A percentile compares a stretch with the other conserved stretches of the same genome.
phyloP scores from a whole-genome alignment of 2,888 invertebrate species.

The Rhyacophila evoluta region DNA sequence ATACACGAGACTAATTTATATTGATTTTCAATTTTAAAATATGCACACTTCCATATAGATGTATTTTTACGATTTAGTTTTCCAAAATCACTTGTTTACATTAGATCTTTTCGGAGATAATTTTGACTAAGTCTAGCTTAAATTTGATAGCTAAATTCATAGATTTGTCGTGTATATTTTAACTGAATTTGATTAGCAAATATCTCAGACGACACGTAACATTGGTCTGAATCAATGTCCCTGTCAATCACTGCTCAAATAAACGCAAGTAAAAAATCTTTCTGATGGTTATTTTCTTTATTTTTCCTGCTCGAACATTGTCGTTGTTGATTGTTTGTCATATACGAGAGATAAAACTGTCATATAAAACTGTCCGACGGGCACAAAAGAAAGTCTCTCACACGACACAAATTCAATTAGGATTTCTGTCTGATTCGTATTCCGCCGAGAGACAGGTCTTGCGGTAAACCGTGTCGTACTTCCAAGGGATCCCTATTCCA shows the following conservation, averaged over 20 bases:
- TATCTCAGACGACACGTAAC: neutral
- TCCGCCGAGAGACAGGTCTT: neutral
- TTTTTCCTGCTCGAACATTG: neutral
- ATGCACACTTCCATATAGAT: too few species aligned
- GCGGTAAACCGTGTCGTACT: neutral
- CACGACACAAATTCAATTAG: constrained; percentile 14
- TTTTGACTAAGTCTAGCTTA: too few species aligned
- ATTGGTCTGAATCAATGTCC: neutral
- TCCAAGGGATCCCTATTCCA: neutral
- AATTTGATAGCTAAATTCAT: too few species aligned
- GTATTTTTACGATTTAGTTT: too few species aligned
- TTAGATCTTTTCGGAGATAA: too few species aligned
- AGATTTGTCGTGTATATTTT: too few species aligned
- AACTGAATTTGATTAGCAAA: neutral
- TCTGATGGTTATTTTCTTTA: neutral
- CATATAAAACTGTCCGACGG: constrained; percentile 3
- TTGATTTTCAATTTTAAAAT: too few species aligned
- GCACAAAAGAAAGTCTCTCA: constrained; percentile 14
- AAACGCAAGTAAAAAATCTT: neutral
- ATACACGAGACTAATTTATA: too few species aligned
- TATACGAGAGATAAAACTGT: neutral
- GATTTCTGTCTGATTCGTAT: constrained; percentile 6
- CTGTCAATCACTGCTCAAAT: neutral
- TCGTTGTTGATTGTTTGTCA: neutral
- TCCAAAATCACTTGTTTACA: too few species aligned